phyloP scores from a whole-genome alignment of 2,888 invertebrate genomes.

The Drosophila nr. medialis region DNA sequence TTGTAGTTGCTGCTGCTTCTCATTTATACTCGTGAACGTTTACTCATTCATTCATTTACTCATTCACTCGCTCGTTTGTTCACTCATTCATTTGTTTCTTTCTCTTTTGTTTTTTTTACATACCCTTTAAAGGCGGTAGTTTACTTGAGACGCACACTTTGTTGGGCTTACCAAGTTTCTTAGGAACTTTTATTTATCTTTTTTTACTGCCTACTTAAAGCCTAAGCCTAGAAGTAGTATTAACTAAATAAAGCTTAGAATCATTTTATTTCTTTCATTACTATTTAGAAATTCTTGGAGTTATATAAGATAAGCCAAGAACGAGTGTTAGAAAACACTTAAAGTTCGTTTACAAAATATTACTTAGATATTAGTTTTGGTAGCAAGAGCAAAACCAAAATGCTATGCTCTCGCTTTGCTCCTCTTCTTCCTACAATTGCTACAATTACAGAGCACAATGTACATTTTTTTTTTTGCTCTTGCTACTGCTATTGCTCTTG shows the following conservation, averaged over 20 bases:
- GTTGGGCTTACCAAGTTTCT: background rate
- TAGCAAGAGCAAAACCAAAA: background rate
- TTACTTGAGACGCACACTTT: background rate
- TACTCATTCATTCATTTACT: slow-evolving; percentile 64
- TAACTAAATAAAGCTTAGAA: background rate
- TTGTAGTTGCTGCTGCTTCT: slow-evolving; percentile 56
- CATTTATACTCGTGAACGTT: slow-evolving; percentile 58
- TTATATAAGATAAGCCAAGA: background rate
- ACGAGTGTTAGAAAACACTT: accelerated
- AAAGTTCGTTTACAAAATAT: background rate
- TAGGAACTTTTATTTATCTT: background rate
- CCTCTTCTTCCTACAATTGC: background rate
- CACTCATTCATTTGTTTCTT: slow-evolving; percentile 43
- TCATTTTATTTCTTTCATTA: background rate
- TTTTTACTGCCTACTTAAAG: background rate
- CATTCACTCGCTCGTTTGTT: slow-evolving; percentile 27
- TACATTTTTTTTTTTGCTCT: background rate
- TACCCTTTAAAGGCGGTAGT: slow-evolving; percentile 16
- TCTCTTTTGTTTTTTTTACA: slow-evolving; percentile 1
- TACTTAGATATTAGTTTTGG: background rate
- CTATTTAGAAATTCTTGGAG: background rate
- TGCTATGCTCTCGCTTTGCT: background rate
- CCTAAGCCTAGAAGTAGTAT: background rate
- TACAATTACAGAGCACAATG: background rate
- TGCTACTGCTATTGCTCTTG: background rate